Evolutionary conservation across 2,113 vertebrate species (phyloP), one percentile per base, ranked within the genome.

Genomic region (Eubucco bourcierii): DNA sequence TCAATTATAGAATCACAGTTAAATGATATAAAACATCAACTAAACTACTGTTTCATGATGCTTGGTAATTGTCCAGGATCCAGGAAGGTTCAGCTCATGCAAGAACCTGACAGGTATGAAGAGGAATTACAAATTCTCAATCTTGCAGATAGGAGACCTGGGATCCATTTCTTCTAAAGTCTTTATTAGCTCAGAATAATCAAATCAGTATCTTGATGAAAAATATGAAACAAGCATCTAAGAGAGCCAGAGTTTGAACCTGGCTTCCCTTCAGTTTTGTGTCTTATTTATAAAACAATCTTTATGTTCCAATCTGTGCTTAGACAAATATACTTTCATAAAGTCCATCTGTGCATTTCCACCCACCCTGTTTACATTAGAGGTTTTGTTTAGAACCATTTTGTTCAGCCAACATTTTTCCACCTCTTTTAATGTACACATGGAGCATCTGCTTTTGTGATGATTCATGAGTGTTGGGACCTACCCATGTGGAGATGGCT

Each of bases 71-170:
- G 31, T 15, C 29, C 75, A 55, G 9, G 24, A 67, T 47, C 14
- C 9, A 60, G 65, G 28, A 90, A 80, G 15, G 6, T 46, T 87
- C 25, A 53, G 20, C 1, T 64, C 4, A 12, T 58, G 37, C 11
- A 0, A 2, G 39, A 84, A 25, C 47, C 10, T 21, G 23, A 50
- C 47, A 20, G 0, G 0, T 2, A 19, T 7, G 31, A 11, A 34
- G 8, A 88, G 25, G 14, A 86, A 55, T 53, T 55, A 23, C 6
- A 70, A 18, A 5, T 59, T 85, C 14, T 56, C 7, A 9, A 55
- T 52, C 47, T 55, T 63, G 28, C 46, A 82, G 27, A 73, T 44
- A 41, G 13, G 65, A 85, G 18, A 74, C 4, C 10, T 14, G 29
- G 6, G 2, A 50, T 13, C 9, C 7, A 10, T 15, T 9, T 80